Percentiles rank a stretch among this genome's conserved stretches.
Evolutionary conservation across 2,888 invertebrate species (phyloP).

Genomic region (Archips xylosteana): DNA sequence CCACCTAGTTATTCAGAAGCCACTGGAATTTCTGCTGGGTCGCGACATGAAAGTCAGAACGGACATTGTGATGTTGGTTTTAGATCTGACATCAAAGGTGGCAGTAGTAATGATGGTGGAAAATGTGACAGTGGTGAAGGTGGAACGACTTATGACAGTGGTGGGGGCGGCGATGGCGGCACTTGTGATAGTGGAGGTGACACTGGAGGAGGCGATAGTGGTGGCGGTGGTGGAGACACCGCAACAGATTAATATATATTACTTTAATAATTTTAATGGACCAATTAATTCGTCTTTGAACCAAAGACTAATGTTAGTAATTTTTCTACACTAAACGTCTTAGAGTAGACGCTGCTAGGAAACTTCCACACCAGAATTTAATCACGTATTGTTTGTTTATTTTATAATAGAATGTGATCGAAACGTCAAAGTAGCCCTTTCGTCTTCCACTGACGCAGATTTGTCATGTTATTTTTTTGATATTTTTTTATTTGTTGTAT

Average conservation of each 20-base stretch:
- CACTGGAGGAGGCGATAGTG: background rate
- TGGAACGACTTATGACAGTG: background rate
- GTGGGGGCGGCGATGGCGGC: background rate
- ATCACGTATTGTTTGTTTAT: too few species aligned
- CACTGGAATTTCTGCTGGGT: background rate
- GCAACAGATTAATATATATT: background rate
- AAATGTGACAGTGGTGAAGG: background rate
- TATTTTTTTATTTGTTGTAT: too few species aligned
- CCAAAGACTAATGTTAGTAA: background rate
- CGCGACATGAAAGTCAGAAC: background rate
- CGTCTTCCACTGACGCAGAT: too few species aligned
- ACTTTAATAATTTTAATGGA: background rate
- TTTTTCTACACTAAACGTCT: too few species aligned
- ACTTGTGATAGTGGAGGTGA: background rate
- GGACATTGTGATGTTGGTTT: background rate
- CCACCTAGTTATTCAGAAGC: background rate
- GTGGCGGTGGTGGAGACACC: background rate
- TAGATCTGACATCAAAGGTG: background rate
- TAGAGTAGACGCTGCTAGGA: too few species aligned
- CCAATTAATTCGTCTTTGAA: background rate
- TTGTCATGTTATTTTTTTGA: too few species aligned
- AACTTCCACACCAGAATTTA: too few species aligned
- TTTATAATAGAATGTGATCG: too few species aligned
- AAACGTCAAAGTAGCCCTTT: too few species aligned
- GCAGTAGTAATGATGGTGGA: background rate